phyloP scores from a whole-genome alignment of 2,797 vertebrate genomes.

The Acestrorhynchus altus region DNA sequence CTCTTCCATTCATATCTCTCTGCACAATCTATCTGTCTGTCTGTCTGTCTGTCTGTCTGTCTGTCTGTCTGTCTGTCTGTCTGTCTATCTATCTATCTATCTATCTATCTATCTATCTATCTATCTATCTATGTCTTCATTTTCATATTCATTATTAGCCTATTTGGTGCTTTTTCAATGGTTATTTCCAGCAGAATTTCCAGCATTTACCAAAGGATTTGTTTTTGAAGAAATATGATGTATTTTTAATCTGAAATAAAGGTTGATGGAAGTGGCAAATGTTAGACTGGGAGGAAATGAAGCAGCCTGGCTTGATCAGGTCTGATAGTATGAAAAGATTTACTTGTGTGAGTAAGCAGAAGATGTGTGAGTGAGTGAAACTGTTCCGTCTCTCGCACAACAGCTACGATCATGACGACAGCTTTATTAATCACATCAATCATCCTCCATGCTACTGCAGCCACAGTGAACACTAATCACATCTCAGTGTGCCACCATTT shows the following conservation, averaged over 20 bases:
- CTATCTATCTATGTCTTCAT: too few species aligned
- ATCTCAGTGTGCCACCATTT: conserved; percentile 69
- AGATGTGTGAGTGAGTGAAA: neutral
- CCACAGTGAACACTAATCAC: conserved; percentile 74
- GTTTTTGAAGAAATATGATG: neutral
- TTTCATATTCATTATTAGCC: neutral
- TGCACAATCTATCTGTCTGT: too few species aligned
- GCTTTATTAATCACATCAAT: conserved; percentile 85
- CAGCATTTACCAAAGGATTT: neutral
- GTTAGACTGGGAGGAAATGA: neutral
- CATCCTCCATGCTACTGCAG: conserved; percentile 72
- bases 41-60: too few species aligned
- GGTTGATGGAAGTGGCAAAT: neutral
- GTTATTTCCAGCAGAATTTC: neutral
- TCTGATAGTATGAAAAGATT: neutral
- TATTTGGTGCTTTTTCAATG: neutral
- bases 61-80: too few species aligned
- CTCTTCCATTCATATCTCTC: too few species aligned
- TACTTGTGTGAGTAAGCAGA: neutral
- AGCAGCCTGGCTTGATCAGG: neutral
- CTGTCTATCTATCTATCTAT: too few species aligned
- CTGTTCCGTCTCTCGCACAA: conserved; percentile 60
- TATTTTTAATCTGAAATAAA: neutral
- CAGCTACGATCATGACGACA: conserved; percentile 71
- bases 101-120: too few species aligned